Evolutionary conservation across 2,888 invertebrate genomes (phyloP), one percentile per base, ranked within the genome.

Genomic region (Chaetogeoica ovagalla): DNA sequence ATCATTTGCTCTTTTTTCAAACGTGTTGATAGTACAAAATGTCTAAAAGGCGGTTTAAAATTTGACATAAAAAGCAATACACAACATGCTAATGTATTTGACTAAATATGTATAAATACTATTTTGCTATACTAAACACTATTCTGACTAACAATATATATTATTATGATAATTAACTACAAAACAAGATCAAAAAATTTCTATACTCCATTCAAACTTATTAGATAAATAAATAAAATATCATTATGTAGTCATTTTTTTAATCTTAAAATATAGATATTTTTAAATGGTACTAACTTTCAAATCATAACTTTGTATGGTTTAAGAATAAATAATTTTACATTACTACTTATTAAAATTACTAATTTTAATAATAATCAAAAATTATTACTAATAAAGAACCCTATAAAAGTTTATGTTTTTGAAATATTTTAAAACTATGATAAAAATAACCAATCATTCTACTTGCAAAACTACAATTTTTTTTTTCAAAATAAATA

Each of bases 31-130:
- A 43, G 71, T 30, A 71, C 71, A 63, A 63, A 55, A 43, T 79
- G 52, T 79, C 79, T 79, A 79, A 43, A 79, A 71, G 65, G 79
- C 79, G 71, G 55, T 79, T 79, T 11, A 71, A 62, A 77, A 62
- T 77, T 69, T 7, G 52, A 77, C 17, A 62, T 62, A 62, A 52
- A 77, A 76, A 77, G 69, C 60, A 23, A 70, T 21, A 62, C 69
- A 69, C 60, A 43, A 66, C 75, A 76, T 68, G 68, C 75, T 68
- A n/a, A 59, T 68, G 19, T 57, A 66, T n/a, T 30, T 2, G 30
- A 30, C 30, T 30, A 30, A 30, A 30, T 30, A 30, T 30, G 30
- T 48, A 48, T 48, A 48, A 13, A 48, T 48, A 13, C 48, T 48
- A 48, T 43, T 43, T 43, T 43, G 43, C 43, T 48, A 13, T 13